These are phyloP conservation scores for Cebidichthys violaceus DNA, from an alignment of 2,113 vertebrate species.

Conservation along the genomic window DNA sequence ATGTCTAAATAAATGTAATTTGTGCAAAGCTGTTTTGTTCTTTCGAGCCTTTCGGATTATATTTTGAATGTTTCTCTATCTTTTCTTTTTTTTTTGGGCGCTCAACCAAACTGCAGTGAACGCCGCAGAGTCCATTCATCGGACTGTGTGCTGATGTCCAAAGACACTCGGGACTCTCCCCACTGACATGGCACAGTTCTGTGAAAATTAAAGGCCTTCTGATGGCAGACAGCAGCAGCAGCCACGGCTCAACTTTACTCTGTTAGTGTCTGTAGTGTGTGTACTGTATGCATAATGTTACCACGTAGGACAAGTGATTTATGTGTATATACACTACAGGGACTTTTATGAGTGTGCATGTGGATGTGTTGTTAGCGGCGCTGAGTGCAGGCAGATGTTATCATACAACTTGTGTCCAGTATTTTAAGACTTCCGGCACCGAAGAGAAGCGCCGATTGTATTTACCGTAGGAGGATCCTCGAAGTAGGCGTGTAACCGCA, in stretches of 20 bases:
- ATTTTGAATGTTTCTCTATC: slow-evolving; percentile 35
- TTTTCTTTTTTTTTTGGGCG: slow-evolving; percentile 27
- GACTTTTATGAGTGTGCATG: slow-evolving; percentile 58
- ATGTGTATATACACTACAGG: slow-evolving; percentile 50
- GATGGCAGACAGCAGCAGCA: slow-evolving; percentile 41
- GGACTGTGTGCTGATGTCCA: slow-evolving; percentile 31
- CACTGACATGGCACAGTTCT: slow-evolving; percentile 58
- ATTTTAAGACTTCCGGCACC: slow-evolving; percentile 44
- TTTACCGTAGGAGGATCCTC: slow-evolving; percentile 15
- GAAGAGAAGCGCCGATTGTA: slow-evolving; percentile 52
- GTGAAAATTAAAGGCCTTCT: slow-evolving; percentile 65
- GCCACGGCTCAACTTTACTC: slow-evolving; percentile 51
- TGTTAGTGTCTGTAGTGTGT: slow-evolving; percentile 63
- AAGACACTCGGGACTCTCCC: slow-evolving; percentile 49
- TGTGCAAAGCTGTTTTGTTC: slow-evolving; percentile 58
- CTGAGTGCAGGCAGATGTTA: slow-evolving; percentile 41
- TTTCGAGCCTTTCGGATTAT: slow-evolving; percentile 21
- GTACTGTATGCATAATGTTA: slow-evolving; percentile 57
- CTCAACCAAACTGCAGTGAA: slow-evolving; percentile 14
- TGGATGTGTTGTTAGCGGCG: slow-evolving; percentile 21
- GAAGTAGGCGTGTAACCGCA: neutral
- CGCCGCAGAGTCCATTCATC: slow-evolving; percentile 29
- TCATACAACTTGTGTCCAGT: slow-evolving; percentile 2
- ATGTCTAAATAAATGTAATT: slow-evolving; percentile 76
- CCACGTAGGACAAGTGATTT: slow-evolving; percentile 47